Percentiles rank a stretch among this genome's conserved stretches.
Evolutionary conservation across 2,888 invertebrate species (phyloP).

Genomic region (Synanthedon myopaeformis): DNA sequence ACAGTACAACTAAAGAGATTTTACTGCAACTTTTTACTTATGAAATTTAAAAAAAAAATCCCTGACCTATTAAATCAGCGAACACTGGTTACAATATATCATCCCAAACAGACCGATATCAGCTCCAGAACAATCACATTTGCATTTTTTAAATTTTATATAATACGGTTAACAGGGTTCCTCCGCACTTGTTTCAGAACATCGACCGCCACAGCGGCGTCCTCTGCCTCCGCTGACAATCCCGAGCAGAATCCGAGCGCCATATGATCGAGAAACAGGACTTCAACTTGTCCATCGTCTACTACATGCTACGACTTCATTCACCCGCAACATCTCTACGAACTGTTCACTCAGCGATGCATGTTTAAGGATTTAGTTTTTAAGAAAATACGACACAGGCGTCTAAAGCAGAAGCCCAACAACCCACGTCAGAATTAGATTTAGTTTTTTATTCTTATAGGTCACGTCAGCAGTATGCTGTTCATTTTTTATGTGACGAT

Average conservation of each 20-base stretch:
- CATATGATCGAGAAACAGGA: neutral
- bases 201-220: neutral
- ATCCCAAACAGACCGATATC: too few relatives aligned
- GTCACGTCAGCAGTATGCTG: neutral
- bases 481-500: neutral
- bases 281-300: neutral
- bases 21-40: too few relatives aligned
- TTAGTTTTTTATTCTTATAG: neutral
- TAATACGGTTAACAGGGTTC: too few relatives aligned
- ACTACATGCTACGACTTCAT: slow-evolving; percentile 10
- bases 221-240: neutral
- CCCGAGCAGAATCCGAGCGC: neutral
- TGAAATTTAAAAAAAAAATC: too few relatives aligned
- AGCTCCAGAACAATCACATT: too few relatives aligned
- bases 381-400: neutral
- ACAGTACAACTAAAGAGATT: too few relatives aligned
- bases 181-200: neutral
- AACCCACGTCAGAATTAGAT: neutral
- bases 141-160: too few relatives aligned
- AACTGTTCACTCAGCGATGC: slow-evolving; percentile 24
- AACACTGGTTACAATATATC: too few relatives aligned
- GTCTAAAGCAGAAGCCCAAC: neutral
- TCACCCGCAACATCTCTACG: slow-evolving; percentile 24
- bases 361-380: slow-evolving; percentile 15
- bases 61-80: too few relatives aligned